These are phyloP conservation scores for Ametastegia equiseti DNA, from an alignment of 2,888 invertebrate species.

Conservation along the genomic window DNA sequence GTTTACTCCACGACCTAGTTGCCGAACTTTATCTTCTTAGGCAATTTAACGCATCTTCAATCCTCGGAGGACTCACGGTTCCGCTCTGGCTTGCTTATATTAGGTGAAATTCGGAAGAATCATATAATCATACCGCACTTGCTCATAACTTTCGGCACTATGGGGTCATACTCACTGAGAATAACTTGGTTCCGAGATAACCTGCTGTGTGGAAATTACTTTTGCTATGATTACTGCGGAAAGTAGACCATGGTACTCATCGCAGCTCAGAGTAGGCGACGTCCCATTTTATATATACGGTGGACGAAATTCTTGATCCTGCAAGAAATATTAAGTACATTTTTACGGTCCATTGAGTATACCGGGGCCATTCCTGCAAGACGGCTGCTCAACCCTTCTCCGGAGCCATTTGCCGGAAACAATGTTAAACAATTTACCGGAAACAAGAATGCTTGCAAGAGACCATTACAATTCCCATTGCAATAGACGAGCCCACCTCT, in stretches of 20 bases:
- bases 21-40: conserved; percentile 3
- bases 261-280: neutral
- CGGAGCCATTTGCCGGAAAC: conserved; percentile 40
- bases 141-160: neutral
- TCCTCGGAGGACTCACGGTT: neutral
- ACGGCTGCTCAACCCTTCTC: conserved; percentile 25
- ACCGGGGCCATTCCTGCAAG: conserved; percentile 1
- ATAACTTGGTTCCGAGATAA: neutral
- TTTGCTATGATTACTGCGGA: neutral
- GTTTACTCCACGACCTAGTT: neutral
- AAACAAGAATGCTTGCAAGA: conserved; percentile 40
- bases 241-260: neutral
- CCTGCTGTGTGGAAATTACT: neutral
- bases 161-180: neutral
- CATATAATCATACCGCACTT: neutral
- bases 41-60: conserved; percentile 22
- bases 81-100: neutral
- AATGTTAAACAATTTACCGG: conserved; percentile 47
- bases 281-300: neutral
- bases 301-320: conserved; percentile 30
- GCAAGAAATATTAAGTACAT: conserved; percentile 38
- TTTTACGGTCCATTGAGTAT: conserved; percentile 36
- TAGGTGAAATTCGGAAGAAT: neutral
- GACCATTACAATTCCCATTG: conserved; percentile 45
- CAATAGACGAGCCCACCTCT: conserved; percentile 34